Evolutionary conservation across 1,140 invertebrate genomes (phyloP), one percentile per base, ranked within the genome.

Genomic region (Papilio machaon): DNA sequence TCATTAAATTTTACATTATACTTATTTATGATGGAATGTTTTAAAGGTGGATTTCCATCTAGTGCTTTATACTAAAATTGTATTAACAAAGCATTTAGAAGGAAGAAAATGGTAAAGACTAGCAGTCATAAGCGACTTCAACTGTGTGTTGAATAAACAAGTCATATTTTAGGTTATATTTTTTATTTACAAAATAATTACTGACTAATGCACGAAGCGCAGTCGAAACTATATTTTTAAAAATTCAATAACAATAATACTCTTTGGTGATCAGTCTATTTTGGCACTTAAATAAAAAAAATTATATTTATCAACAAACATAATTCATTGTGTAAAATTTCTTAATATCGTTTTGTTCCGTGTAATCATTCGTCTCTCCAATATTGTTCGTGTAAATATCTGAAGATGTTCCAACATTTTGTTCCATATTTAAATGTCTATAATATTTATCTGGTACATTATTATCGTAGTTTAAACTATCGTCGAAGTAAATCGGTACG

Each of bases 241-340:
- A 74, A 83, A 80, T 76, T 83, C 82, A 84, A 80, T 89, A 89
- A 87, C 86, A 85, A 87, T 89, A 90, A 90, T 91, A 90, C 88
- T 92, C 85, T 92, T 92, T 91, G 87, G 88, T 83, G 86, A 82
- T 91, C 90, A 92, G 91, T 91, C 90, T 88, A 84, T 86, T 83
- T 84, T 79, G 81, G 81, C 80, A 83, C 82, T 81, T 23, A 46
- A 73, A 64, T 49, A 81, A 64, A 84, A 75, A 81, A 35, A 58
- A 82, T 81, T 77, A 85, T 17, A 47, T 74, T 38, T 60, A 84
- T 87, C 86, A 93, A 90, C 91, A 91, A 81, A 89, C 88, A 81
- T 86, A 94, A 80, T 87, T 93, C 30, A 91, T 84, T 9, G 90
- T 87, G 77, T 88, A 92, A 84, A 90, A 94, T 47, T 93, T 94